Evolutionary conservation across 2,888 invertebrate species (phyloP).

Genomic region (Acleris emargana): DNA sequence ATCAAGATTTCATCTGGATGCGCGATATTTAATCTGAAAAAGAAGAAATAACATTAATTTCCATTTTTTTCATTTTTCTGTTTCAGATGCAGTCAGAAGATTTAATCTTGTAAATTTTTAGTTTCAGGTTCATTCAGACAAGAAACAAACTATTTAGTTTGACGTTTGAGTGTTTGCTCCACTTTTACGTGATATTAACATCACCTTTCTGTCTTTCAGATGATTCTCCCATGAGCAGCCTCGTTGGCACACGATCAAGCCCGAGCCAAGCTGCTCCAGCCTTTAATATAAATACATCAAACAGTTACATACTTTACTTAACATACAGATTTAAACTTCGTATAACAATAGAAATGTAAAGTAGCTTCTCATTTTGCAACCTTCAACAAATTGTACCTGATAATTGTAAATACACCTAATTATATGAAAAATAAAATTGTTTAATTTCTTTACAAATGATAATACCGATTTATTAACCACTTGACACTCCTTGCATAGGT

Average conservation of each 20-base stretch:
- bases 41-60: conserved; percentile 63
- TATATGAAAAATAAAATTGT: conserved; percentile 11
- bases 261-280: conserved; percentile 85
- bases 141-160: conserved; percentile 48
- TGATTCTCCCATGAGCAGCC: conserved; percentile 83
- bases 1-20: conserved; percentile 50
- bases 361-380: conserved; percentile 12
- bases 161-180: conserved; percentile 74
- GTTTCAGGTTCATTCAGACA: conserved; percentile 74
- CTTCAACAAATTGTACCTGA: conserved; percentile 33
- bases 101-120: conserved; percentile 61
- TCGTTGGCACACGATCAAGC: conserved; percentile 86
- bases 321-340: conserved; percentile 51
- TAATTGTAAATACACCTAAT: conserved; percentile 31
- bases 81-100: conserved; percentile 76
- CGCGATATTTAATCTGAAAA: conserved; percentile 71
- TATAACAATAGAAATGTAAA: conserved; percentile 15
- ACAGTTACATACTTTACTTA: conserved; percentile 59
- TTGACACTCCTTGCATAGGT: too few relatives aligned
- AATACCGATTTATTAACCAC: too few relatives aligned
- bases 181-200: conserved; percentile 59
- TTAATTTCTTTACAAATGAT: neutral
- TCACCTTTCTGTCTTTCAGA: conserved; percentile 84
- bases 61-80: conserved; percentile 75
- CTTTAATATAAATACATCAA: conserved; percentile 79